Conservation (phyloP, 1,140 invertebrate species). For the Apis dorsata region DNA sequence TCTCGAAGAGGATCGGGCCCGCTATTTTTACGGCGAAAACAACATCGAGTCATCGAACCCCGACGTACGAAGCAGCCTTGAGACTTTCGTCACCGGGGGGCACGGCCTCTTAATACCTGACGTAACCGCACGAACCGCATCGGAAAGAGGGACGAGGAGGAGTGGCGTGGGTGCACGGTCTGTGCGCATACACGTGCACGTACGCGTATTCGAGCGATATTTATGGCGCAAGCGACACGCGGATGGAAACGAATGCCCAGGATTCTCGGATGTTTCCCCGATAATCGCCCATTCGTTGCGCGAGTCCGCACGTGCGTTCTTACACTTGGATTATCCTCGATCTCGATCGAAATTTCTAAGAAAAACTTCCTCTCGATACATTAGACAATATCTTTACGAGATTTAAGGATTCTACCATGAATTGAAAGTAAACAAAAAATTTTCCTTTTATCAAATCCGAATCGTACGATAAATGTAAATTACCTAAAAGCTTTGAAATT, state of each 20-base stretch:
- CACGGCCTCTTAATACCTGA: constrained; percentile 65
- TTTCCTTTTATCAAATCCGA: no score
- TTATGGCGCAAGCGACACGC: constrained; percentile 53
- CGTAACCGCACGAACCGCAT: constrained; percentile 60
- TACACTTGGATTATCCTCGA: constrained; percentile 15
- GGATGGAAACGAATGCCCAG: constrained; percentile 59
- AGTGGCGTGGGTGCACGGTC: constrained; percentile 48
- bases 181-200: constrained; percentile 27
- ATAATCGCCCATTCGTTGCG: constrained; percentile 48
- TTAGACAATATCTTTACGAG: no score
- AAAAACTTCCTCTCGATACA: background rate
- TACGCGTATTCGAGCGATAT: constrained; percentile 56
- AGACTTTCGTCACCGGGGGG: constrained; percentile 65
- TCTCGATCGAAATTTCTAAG: background rate
- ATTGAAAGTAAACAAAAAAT: no score
- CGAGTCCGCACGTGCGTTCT: background rate
- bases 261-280: constrained; percentile 48
- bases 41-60: constrained; percentile 60
- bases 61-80: constrained; percentile 59
- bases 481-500: no score
- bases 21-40: constrained; percentile 53
- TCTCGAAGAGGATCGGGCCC: background rate
- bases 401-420: no score
- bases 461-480: no score
- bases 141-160: constrained; percentile 28